A percentile compares a stretch with the other conserved stretches of the same genome.
Evolutionary conservation across 2,113 vertebrate genomes (phyloP).

Genomic region (Lophochroa leadbeateri): DNA sequence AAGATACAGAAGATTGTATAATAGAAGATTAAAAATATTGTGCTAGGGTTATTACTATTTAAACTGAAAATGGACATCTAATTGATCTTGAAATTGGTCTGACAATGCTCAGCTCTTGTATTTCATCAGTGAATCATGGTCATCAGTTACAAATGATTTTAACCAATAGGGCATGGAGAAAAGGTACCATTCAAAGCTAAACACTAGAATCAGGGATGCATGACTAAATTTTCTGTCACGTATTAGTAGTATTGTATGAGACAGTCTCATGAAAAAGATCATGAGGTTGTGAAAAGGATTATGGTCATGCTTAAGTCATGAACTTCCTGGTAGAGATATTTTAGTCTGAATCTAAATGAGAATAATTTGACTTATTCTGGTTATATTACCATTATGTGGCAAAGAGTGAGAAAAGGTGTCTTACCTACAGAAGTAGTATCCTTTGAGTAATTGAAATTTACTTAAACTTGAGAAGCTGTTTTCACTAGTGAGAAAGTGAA

Average conservation of each 20-base stretch:
- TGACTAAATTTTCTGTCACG: constrained; percentile 47
- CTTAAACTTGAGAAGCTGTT: background rate
- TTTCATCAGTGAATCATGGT: background rate
- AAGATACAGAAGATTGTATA: background rate
- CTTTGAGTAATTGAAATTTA: background rate
- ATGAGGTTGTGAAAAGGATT: constrained; percentile 58
- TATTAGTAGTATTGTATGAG: constrained; percentile 44
- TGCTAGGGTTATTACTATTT: background rate
- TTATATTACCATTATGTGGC: background rate
- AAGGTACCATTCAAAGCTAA: constrained; percentile 47
- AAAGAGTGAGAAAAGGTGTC: background rate
- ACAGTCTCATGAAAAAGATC: constrained; percentile 65
- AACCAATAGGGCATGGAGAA: background rate
- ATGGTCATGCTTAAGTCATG: constrained; percentile 49
- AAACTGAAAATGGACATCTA: background rate
- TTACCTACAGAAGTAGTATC: background rate
- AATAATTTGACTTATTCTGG: background rate
- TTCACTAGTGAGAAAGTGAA: background rate
- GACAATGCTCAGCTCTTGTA: background rate
- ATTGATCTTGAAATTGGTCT: background rate
- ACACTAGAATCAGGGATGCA: constrained; percentile 49
- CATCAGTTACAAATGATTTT: background rate
- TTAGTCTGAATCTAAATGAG: background rate
- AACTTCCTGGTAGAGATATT: constrained; percentile 20
- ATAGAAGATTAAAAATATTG: background rate